These are phyloP conservation scores for Desmodus rotundus DNA, from an alignment of 2,113 vertebrate genomes.

Conservation along the genomic window DNA sequence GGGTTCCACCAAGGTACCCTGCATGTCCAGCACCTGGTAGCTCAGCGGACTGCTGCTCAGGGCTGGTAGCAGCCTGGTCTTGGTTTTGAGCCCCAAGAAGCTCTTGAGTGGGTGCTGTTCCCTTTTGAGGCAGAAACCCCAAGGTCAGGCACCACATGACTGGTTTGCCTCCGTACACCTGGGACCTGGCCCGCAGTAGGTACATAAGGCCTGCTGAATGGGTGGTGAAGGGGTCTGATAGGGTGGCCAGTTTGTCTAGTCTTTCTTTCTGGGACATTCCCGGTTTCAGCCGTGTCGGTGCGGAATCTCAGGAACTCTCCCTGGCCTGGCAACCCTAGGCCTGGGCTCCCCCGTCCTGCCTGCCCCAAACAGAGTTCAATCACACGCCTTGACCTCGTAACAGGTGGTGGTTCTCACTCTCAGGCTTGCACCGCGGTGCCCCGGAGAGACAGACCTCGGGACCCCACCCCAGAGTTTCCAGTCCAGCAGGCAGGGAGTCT, in stretches of 20 bases:
- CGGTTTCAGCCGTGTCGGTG: too few relatives aligned
- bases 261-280: neutral
- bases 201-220: neutral
- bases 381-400: neutral
- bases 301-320: neutral
- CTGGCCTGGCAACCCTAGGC: neutral
- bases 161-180: rapidly evolving
- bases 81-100: neutral
- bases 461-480: neutral
- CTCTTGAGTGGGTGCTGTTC: neutral
- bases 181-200: rapidly evolving
- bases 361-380: too few relatives aligned
- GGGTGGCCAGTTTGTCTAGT: neutral
- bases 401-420: neutral
- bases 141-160: neutral
- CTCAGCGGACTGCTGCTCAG: neutral
- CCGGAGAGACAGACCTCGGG: neutral
- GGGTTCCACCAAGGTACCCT: neutral
- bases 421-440: neutral
- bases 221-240: neutral
- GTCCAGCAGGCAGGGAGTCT: neutral
- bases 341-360: too few relatives aligned
- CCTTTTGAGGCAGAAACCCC: neutral
- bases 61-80: neutral
- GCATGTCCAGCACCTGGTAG: neutral